phyloP scores from a whole-genome alignment of 1,140 invertebrate genomes.

The Tribolium castaneum region DNA sequence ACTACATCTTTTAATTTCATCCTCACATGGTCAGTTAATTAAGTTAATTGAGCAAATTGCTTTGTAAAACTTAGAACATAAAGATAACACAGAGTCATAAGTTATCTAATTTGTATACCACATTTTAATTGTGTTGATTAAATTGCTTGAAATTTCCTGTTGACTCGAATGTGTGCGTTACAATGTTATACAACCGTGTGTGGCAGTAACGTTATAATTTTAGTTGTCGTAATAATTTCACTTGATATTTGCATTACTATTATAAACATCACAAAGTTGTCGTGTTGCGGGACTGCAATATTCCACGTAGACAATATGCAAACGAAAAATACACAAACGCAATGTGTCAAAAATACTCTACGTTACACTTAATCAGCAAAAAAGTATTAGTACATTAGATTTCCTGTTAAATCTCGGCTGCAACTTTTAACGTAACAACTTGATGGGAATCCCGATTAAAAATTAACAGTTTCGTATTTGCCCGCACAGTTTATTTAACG shows the following conservation, averaged over 20 bases:
- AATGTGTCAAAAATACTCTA: no score
- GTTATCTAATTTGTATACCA: background rate
- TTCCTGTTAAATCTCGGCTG: background rate
- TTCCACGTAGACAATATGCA: no score
- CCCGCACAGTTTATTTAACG: slow-evolving; percentile 3
- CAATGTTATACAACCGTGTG: background rate
- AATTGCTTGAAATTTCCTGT: background rate
- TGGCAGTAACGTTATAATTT: background rate
- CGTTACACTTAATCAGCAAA: no score
- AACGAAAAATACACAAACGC: no score
- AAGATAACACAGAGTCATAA: background rate
- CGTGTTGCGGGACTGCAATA: background rate
- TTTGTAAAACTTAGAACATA: background rate
- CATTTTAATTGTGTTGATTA: background rate
- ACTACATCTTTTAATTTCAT: background rate
- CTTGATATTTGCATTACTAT: background rate
- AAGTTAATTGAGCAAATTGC: no score
- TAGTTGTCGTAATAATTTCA: background rate
- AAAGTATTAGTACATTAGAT: no score
- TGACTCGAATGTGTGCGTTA: background rate
- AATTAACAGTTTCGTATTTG: background rate
- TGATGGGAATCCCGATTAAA: background rate
- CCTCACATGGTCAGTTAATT: no score
- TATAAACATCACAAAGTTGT: background rate
- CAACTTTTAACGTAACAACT: background rate